Evolutionary conservation across 2,797 vertebrate species (phyloP).

Genomic region (Tokudaia muenninki): DNA sequence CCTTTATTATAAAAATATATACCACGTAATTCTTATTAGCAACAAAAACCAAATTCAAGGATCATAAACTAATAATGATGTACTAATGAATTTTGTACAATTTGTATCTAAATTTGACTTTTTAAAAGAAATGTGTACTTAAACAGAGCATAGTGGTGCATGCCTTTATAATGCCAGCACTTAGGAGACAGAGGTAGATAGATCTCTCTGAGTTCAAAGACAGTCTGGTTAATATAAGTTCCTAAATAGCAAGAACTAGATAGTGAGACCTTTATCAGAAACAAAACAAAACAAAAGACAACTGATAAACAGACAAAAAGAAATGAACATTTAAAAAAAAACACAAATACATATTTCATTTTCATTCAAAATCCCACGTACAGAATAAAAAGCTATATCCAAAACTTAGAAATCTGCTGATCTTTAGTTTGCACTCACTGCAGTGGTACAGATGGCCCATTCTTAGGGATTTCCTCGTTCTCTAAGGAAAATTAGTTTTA

Average conservation of each 20-base stretch:
- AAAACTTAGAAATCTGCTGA: neutral
- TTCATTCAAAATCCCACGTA: neutral
- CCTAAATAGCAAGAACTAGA: neutral
- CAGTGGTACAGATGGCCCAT: neutral
- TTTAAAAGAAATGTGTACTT: neutral
- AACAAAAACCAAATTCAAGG: neutral
- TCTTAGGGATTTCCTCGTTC: neutral
- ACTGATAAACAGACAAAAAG: neutral
- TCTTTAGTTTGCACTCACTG: neutral
- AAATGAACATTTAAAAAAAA: neutral
- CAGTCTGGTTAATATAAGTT: neutral
- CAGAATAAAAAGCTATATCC: neutral
- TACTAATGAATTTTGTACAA: neutral
- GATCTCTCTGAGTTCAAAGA: neutral
- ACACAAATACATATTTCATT: neutral
- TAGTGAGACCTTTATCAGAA: neutral
- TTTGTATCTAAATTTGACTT: neutral
- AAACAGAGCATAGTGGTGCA: neutral
- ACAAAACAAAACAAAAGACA: neutral
- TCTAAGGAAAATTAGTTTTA: neutral
- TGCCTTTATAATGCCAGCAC: neutral
- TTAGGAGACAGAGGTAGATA: neutral
- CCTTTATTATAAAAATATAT: slow-evolving; percentile 32
- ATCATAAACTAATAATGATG: neutral
- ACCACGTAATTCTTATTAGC: neutral